Conservation (phyloP, 2,113 vertebrate species). For the Cyprinus carpio region DNA sequence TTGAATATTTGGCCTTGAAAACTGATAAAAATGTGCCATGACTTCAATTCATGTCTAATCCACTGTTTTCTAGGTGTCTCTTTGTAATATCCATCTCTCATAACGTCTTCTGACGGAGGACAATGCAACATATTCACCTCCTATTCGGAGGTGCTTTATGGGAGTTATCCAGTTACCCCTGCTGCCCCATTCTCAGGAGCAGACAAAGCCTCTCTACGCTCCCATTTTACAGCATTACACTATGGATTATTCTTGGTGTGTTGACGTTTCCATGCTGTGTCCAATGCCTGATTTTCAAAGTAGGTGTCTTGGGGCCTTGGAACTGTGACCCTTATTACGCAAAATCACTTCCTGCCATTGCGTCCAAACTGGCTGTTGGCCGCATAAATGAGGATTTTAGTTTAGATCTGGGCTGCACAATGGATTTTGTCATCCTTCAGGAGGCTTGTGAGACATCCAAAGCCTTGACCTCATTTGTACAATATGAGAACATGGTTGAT, state of each 20-base stretch:
- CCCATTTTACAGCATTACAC: conserved; percentile 62
- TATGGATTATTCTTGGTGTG: conserved; percentile 75
- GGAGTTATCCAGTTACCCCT: conserved; percentile 62
- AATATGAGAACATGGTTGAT: conserved; percentile 74
- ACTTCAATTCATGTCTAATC: neutral
- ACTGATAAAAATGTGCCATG: neutral
- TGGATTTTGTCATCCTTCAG: conserved; percentile 83
- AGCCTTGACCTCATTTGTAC: conserved; percentile 79
- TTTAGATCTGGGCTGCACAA: conserved; percentile 73
- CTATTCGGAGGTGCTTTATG: conserved; percentile 64
- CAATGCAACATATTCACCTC: conserved; percentile 76
- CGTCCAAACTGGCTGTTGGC: conserved; percentile 79
- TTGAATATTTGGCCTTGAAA: neutral
- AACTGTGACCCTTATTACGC: conserved; percentile 83
- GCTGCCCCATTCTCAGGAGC: conserved; percentile 52
- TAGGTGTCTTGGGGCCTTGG: conserved; percentile 89
- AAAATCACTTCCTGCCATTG: conserved; percentile 79
- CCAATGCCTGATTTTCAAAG: conserved; percentile 79
- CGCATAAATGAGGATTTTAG: conserved; percentile 80
- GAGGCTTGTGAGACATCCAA: conserved; percentile 84
- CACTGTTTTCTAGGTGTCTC: conserved; percentile 56
- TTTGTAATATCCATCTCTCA: conserved; percentile 58
- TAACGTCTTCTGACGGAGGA: conserved; percentile 64
- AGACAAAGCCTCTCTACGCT: conserved; percentile 55
- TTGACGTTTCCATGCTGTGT: conserved; percentile 72